Conservation (phyloP, 2,797 vertebrate genomes). For the Todus mexicanus region DNA sequence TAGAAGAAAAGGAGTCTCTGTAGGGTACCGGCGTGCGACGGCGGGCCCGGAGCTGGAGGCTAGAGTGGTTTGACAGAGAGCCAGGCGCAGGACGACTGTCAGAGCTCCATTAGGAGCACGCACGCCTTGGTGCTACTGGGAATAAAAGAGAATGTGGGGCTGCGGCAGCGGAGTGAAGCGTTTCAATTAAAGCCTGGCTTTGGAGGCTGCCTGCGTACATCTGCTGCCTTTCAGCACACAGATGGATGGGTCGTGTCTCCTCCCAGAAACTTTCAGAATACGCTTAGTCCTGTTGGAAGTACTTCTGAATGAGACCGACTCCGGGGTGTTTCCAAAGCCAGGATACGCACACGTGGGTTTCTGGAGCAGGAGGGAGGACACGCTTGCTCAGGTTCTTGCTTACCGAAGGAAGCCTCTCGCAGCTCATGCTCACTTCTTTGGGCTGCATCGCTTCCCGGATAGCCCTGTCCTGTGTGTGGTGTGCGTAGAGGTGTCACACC, state of each 20-base stretch:
- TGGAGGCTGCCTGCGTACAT: not conserved
- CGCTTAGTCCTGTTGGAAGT: not conserved
- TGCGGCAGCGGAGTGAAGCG: not conserved
- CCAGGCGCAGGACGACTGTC: slow-evolving; percentile 20
- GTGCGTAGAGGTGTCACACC: accelerated
- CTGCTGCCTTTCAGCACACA: slow-evolving; percentile 41
- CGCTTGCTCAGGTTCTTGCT: not conserved
- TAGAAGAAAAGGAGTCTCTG: slow-evolving; percentile 25
- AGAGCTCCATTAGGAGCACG: not conserved
- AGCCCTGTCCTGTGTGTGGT: not conserved
- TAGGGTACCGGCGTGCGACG: not conserved
- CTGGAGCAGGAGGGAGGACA: not conserved
- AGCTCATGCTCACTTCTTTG: not conserved
- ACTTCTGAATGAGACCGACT: not conserved
- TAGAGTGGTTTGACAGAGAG: slow-evolving; percentile 38
- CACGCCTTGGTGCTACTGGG: slow-evolving; percentile 18
- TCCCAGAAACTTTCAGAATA: not conserved
- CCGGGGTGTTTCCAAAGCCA: not conserved
- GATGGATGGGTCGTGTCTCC: not conserved
- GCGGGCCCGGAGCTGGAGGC: not conserved
- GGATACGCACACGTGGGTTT: not conserved
- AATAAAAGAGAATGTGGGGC: slow-evolving; percentile 11
- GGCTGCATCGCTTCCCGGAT: not conserved
- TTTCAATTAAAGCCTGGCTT: slow-evolving; percentile 24
- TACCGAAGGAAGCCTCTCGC: not conserved